Conservation (phyloP, 2,797 vertebrate genomes). For the Gymnothorax javanicus region DNA sequence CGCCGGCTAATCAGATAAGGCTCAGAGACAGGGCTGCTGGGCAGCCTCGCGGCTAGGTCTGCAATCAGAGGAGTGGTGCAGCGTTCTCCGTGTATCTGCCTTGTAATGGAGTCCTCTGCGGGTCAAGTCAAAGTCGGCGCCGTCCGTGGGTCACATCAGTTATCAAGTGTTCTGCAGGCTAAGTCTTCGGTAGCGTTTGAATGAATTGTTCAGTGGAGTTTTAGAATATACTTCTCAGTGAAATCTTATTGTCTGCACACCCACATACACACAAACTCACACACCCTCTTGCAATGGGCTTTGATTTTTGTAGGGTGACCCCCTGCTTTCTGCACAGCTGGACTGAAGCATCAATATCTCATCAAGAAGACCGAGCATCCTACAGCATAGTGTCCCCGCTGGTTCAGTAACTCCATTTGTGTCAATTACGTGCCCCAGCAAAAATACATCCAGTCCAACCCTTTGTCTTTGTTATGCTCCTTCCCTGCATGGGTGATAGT, state of each 20-base stretch:
- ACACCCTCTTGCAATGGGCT: background rate
- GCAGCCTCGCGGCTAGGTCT: background rate
- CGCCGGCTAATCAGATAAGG: background rate
- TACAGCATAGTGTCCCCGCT: background rate
- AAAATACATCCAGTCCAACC: background rate
- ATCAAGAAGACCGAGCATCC: slow-evolving; percentile 1
- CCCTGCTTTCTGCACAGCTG: background rate
- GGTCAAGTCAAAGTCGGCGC: slow-evolving; percentile 16
- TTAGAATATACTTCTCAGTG: background rate
- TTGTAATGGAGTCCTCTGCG: slow-evolving; percentile 3
- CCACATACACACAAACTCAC: background rate
- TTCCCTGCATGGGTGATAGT: background rate
- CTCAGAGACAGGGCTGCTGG: background rate
- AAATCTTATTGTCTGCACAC: background rate
- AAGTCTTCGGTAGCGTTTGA: background rate
- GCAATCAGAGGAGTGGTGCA: background rate
- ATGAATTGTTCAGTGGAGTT: background rate
- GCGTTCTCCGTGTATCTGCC: background rate
- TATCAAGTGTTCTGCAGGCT: background rate
- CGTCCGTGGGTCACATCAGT: background rate
- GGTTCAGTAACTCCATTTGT: background rate
- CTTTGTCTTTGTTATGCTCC: background rate
- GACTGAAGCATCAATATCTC: slow-evolving; percentile 1
- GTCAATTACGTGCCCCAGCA: background rate
- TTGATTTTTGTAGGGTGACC: background rate